Base-by-base conservation (phyloP, 2,113 vertebrate species). In the Pteropus alecto region DNA sequence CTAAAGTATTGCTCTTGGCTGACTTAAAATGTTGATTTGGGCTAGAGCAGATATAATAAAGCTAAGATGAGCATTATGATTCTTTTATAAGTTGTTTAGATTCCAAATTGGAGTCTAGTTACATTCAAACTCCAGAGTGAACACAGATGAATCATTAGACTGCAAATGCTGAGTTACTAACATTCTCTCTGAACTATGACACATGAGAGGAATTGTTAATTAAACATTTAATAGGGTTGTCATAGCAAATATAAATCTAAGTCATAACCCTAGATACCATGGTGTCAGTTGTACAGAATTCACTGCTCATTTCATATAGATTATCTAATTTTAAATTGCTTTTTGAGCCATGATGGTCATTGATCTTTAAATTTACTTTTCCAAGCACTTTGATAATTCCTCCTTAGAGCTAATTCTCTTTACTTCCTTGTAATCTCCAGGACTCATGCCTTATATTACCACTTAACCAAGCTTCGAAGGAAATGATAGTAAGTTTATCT, bases 351-450 rank as follows among this genome's bases (percentile, higher is more conserved):
- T 51, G 18, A 51, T 73, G 5, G 65, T 16, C 26, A n/a, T 46
- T 90, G 14, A 22, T 73, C 89, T 90, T 94, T 88, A 90, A 30
- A 87, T 82, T 78, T 87, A 26, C 16, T 58, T 90, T 87, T 33
- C n/a, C 48, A 2, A 35, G 11, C 58, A 51, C n/a, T 84, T 93
- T 48, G 65, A 16, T 35, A 90, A 60, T 85, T 86, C 46, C 30
- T 82, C n/a, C 35, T 76, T 85, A 87, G 88, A 88, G n/a, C 28
- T 51, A 35, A 30, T 61, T 74, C 18, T 93, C 68, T 89, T 18
- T 86, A 48, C 43, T 65, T 92, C 56, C 65, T 28, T 88, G 3
- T 51, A 67, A 67, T 92, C 28, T 35, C 60, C 15, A 76, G 79
- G 79, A 61, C 26, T 78, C 19, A n/a, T 51, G 33, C 30, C 81